phyloP scores from a whole-genome alignment of 2,113 vertebrate genomes.

The Callospermophilus lateralis region DNA sequence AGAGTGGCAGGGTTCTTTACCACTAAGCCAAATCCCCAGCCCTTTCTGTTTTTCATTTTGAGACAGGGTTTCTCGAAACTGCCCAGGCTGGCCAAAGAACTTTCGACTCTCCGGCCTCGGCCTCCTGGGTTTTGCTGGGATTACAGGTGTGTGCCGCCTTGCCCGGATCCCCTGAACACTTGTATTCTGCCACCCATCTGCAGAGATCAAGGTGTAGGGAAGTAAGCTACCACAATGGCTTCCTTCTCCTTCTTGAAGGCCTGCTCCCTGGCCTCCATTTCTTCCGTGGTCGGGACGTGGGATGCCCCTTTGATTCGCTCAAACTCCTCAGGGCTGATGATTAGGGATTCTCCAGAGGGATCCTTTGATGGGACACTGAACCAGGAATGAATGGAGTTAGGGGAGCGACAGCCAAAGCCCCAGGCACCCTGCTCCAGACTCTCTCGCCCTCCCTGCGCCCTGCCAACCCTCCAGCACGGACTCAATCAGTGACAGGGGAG shows the following conservation, averaged over 20 bases:
- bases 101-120: too few relatives aligned
- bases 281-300: conserved; percentile 84
- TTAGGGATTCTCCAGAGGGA: conserved; percentile 86
- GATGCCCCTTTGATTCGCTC: conserved; percentile 87
- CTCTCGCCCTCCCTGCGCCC: neutral
- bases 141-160: too few relatives aligned
- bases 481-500: neutral
- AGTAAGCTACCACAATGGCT: conserved; percentile 81
- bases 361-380: conserved; percentile 89
- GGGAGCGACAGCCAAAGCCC: neutral
- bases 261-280: conserved; percentile 82
- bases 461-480: neutral
- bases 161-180: too few relatives aligned
- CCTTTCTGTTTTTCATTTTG: too few relatives aligned
- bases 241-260: conserved; percentile 85
- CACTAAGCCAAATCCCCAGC: too few relatives aligned
- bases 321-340: conserved; percentile 88
- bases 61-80: too few relatives aligned
- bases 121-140: too few relatives aligned
- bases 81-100: too few relatives aligned
- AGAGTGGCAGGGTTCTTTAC: too few relatives aligned
- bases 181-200: neutral
- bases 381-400: conserved; percentile 1
- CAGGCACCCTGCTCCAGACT: fast-evolving
- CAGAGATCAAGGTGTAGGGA: neutral